Base-by-base conservation (phyloP, 2,797 vertebrate genomes). In the Acanthis flammea region DNA sequence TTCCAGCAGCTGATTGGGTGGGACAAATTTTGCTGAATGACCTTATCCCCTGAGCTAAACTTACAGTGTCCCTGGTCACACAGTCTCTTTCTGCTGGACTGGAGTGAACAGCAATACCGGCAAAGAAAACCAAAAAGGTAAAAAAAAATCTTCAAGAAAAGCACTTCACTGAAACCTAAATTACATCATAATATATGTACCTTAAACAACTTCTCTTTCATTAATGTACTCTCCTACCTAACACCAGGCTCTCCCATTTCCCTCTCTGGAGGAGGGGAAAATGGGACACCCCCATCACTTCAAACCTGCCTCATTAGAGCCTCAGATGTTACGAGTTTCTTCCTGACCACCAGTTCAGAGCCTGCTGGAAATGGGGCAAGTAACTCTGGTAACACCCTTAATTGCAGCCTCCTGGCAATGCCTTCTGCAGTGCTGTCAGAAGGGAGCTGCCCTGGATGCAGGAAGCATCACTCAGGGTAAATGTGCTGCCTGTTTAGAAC, bases 251-350 rank as follows among this genome's bases (percentile, higher is more conserved):
- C 18, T 67, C 37, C 15, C 9, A 24, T 53, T 90, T 77, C 17
- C 17, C 30, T 27, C 30, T 14, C 5, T 37, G 33, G 11, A n/a
- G 1, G 4, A 42, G 1, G 2, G 1, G 0, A 0, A 19, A 54
- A 14, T 3, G 0, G 5, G 28, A 39, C 10, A 42, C 2, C 18
- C 41, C 12, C 7, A 41, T 19, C 12, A 23, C 8, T 76, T 25
- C 28, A 62, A 67, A 74, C 42, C 48, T 61, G 30, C 37, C 19
- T 88, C 30, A 57, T 86, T 61, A 86, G 24, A 19, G 33, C 27
- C 65, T 48, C 61, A 94, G 57, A 57, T 65, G n/a, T 48, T 85
- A 45, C 55, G 37, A 35, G 57, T 76, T 86, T 86, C 67, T 71
- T 88, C 51, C 37, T 88, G 48, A 67, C 22, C 53, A 51, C 27